phyloP scores from a whole-genome alignment of 2,888 invertebrate species.

The Chrysolina haemoptera region DNA sequence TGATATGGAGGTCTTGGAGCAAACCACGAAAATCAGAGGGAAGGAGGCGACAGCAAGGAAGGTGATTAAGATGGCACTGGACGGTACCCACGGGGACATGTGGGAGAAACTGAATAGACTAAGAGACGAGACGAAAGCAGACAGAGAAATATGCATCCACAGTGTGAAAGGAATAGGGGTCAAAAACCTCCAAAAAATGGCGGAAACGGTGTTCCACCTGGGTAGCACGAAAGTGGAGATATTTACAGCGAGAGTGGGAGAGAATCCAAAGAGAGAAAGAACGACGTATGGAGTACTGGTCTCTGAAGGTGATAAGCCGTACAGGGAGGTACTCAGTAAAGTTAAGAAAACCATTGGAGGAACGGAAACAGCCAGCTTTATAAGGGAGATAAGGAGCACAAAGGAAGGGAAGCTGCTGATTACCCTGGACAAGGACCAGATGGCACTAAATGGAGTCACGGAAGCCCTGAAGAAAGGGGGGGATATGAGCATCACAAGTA shows the following conservation, averaged over 20 bases:
- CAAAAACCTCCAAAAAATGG: slow-evolving; percentile 8
- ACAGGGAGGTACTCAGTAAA: not conserved
- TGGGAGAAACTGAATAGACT: slow-evolving; percentile 17
- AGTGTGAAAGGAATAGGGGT: not conserved
- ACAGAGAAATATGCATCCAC: slow-evolving; percentile 14
- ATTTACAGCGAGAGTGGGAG: not conserved
- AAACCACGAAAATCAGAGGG: slow-evolving; percentile 23
- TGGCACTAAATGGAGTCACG: no score
- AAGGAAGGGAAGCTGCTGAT: no score
- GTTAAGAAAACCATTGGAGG: no score
- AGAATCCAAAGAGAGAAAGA: not conserved
- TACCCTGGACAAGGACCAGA: no score
- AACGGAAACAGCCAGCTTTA: no score
- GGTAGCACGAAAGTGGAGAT: not conserved
- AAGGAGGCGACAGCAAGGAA: slow-evolving; percentile 6
- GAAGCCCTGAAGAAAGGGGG: not conserved
- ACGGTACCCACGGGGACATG: slow-evolving; percentile 18
- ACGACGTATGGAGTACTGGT: slow-evolving; percentile 22
- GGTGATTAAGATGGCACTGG: slow-evolving; percentile 14
- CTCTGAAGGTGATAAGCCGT: not conserved
- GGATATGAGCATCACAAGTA: not conserved
- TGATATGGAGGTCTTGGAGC: slow-evolving; percentile 32
- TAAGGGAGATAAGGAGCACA: no score
- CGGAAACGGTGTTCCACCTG: slow-evolving; percentile 17
- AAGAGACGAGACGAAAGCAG: not conserved